A percentile compares a stretch with the other conserved stretches of the same genome.
These are phyloP conservation scores for Cercopithecus mona DNA, from an alignment of 2,113 vertebrate species.

Conservation along the genomic window DNA sequence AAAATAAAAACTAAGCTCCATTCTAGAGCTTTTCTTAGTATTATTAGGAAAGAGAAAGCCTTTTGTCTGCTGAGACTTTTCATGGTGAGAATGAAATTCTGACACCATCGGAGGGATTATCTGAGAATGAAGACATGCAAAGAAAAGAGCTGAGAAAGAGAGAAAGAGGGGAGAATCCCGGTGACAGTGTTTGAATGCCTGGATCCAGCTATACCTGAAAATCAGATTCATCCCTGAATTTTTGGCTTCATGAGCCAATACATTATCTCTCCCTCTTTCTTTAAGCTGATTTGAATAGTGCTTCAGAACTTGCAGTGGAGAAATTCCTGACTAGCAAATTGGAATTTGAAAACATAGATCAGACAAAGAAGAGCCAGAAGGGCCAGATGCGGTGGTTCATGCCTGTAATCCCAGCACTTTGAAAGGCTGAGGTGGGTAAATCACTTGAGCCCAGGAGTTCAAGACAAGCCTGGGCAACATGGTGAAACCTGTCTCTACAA, in stretches of 20 bases:
- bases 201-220: not conserved
- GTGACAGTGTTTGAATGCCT: not conserved
- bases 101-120: not conserved
- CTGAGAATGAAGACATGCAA: not conserved
- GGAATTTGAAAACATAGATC: not conserved
- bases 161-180: not conserved
- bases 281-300: not conserved
- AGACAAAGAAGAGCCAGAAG: not conserved
- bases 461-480: too few species aligned
- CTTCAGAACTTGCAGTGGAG: not conserved
- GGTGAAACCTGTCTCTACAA: too few species aligned
- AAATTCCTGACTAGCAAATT: not conserved
- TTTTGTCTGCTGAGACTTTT: not conserved
- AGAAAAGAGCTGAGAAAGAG: not conserved
- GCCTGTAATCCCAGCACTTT: too few species aligned
- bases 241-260: constrained; percentile 7
- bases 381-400: too few species aligned
- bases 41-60: not conserved
- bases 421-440: too few species aligned
- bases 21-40: constrained; percentile 17
- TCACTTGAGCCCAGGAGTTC: too few species aligned
- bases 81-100: not conserved
- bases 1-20: not conserved
- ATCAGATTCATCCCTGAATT: not conserved
- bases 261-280: constrained; percentile 12